phyloP scores from a whole-genome alignment of 2,888 invertebrate genomes.

The Limenitis camilla region DNA sequence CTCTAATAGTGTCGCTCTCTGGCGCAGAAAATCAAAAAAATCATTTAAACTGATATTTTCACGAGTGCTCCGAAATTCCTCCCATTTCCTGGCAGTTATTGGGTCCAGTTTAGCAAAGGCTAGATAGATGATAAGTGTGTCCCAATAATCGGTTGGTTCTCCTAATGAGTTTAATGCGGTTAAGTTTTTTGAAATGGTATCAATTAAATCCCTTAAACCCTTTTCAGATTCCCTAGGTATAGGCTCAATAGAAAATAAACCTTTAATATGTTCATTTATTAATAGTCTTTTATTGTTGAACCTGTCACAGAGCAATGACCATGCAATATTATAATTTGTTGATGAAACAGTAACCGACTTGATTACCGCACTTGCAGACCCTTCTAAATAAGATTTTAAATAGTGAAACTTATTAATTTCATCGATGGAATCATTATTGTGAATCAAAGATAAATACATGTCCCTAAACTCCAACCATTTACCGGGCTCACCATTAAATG shows the following conservation, averaged over 20 bases:
- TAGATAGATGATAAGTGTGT: slow-evolving; percentile 20
- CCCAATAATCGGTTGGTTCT: slow-evolving; percentile 17
- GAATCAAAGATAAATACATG: slow-evolving; percentile 8
- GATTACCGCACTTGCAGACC: slow-evolving; percentile 11
- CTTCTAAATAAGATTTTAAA: slow-evolving; percentile 14
- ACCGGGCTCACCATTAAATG: not conserved
- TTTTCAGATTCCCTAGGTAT: slow-evolving; percentile 13
- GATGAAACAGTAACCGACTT: slow-evolving; percentile 11
- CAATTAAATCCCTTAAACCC: slow-evolving; percentile 13
- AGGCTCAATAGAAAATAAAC: slow-evolving; percentile 15
- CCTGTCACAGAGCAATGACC: slow-evolving; percentile 16
- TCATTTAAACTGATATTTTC: slow-evolving; percentile 7
- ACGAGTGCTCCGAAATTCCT: slow-evolving; percentile 9
- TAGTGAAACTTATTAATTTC: slow-evolving; percentile 9
- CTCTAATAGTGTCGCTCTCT: slow-evolving; percentile 14
- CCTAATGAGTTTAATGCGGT: slow-evolving; percentile 13
- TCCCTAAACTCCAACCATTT: not conserved
- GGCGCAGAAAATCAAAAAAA: slow-evolving; percentile 12
- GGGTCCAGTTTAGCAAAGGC: slow-evolving; percentile 17
- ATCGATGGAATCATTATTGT: slow-evolving; percentile 9
- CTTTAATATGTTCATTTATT: slow-evolving; percentile 19
- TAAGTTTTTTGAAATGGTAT: slow-evolving; percentile 16
- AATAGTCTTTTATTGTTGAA: slow-evolving; percentile 17
- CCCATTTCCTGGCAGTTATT: slow-evolving; percentile 15
- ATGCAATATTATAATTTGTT: slow-evolving; percentile 14